These are phyloP conservation scores for Megalonaias nervosa DNA, from an alignment of 1,140 invertebrate species.

Conservation along the genomic window DNA sequence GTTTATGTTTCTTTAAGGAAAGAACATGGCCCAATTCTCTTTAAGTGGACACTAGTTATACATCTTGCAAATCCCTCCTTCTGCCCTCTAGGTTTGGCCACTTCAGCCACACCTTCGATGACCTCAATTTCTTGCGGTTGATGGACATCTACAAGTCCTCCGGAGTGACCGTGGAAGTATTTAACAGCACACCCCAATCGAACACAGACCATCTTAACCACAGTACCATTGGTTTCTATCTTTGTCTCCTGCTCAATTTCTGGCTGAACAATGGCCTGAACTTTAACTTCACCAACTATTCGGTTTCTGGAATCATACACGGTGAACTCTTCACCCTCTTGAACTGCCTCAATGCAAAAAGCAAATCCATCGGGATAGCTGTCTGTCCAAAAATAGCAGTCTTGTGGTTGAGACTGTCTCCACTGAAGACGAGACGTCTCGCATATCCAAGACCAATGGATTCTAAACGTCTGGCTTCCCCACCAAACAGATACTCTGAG, in stretches of 20 bases:
- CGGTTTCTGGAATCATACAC: constrained; percentile 79
- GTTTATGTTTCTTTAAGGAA: constrained; percentile 30
- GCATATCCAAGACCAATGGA: constrained; percentile 85
- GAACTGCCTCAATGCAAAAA: constrained; percentile 79
- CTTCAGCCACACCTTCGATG: constrained; percentile 47
- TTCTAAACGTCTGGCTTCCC: constrained; percentile 76
- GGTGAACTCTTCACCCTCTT: constrained; percentile 78
- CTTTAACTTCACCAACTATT: constrained; percentile 70
- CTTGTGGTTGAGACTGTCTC: constrained; percentile 77
- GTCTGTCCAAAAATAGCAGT: constrained; percentile 85
- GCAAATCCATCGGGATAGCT: constrained; percentile 82
- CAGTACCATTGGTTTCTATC: constrained; percentile 66
- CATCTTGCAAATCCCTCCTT: constrained; percentile 39
- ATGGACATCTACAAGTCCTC: constrained; percentile 63
- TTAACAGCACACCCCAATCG: constrained; percentile 79
- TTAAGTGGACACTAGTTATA: constrained; percentile 48
- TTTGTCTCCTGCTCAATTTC: constrained; percentile 63
- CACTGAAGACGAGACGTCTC: constrained; percentile 82
- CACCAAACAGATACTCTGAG: constrained; percentile 78
- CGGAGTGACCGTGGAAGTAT: constrained; percentile 77
- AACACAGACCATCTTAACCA: constrained; percentile 79
- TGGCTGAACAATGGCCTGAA: constrained; percentile 47
- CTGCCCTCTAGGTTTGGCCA: constrained; percentile 44
- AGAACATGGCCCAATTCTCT: constrained; percentile 48
- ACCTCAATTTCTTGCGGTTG: constrained; percentile 40